These are phyloP conservation scores for Galago senegalensis DNA, from an alignment of 2,797 vertebrate species.

Conservation along the genomic window DNA sequence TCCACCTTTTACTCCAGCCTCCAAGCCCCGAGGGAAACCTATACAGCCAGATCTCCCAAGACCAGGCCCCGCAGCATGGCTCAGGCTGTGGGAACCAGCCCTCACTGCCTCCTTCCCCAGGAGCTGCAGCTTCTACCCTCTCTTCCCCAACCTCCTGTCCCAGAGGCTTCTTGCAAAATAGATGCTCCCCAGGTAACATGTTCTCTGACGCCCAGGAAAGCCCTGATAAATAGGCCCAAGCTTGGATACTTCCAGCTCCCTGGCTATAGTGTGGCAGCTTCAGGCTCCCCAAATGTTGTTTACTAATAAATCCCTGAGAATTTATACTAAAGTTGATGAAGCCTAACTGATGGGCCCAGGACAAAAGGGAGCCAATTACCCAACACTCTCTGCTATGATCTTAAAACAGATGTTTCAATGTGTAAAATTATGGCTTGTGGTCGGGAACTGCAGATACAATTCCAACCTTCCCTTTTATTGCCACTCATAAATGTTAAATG, in stretches of 20 bases:
- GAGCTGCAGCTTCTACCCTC: background rate
- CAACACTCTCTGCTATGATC: slow-evolving; percentile 74
- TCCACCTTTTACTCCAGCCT: background rate
- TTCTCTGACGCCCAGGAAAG: background rate
- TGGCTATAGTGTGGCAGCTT: background rate
- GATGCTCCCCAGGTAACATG: accelerated
- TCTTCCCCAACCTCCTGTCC: background rate
- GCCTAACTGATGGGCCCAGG: slow-evolving; percentile 79
- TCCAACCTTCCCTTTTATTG: slow-evolving; percentile 85
- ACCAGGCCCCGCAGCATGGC: no score
- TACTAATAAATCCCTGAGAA: slow-evolving; percentile 81
- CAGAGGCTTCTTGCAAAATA: background rate
- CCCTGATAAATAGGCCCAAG: accelerated
- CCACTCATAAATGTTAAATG: slow-evolving; percentile 82
- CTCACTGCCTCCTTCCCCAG: background rate
- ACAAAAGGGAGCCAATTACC: slow-evolving; percentile 82
- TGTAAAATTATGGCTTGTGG: slow-evolving; percentile 78
- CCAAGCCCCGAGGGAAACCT: background rate
- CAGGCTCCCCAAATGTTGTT: background rate
- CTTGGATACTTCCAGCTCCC: background rate
- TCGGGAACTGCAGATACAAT: slow-evolving; percentile 81
- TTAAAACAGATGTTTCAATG: slow-evolving; percentile 86
- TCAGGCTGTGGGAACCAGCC: background rate
- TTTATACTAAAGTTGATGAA: slow-evolving; percentile 86
- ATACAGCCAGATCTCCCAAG: background rate